Percentiles rank a stretch among this genome's conserved stretches.
Conservation (phyloP, 2,113 vertebrate species). For the Oreotrochilus melanogaster region DNA sequence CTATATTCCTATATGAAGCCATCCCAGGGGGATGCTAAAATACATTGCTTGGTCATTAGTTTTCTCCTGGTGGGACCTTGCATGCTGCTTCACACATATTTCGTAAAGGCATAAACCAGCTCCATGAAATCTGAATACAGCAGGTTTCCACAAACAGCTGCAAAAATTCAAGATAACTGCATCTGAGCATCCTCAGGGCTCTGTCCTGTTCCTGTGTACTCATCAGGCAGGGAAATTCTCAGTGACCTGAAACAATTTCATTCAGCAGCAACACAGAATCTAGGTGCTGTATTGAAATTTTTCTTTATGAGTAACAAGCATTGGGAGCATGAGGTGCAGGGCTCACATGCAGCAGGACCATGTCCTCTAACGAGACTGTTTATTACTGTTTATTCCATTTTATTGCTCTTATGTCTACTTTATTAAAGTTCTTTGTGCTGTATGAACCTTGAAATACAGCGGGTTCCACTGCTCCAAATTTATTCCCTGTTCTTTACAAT, state of each 20-base stretch:
- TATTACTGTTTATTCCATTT: background rate
- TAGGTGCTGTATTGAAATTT: background rate
- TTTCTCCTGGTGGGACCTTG: background rate
- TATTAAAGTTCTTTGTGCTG: background rate
- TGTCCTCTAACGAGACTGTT: background rate
- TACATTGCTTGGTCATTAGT: accelerated
- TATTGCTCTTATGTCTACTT: background rate
- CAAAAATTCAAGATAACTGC: background rate
- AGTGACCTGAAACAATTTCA: background rate
- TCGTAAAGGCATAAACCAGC: background rate
- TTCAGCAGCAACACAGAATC: background rate
- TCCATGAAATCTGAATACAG: background rate
- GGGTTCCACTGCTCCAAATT: background rate
- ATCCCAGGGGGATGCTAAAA: background rate
- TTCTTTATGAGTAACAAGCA: background rate
- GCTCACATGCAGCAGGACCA: background rate
- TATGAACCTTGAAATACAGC: background rate
- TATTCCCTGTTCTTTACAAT: background rate
- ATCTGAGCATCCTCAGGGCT: background rate
- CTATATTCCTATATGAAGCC: background rate
- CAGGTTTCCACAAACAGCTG: background rate
- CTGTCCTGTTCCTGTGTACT: background rate
- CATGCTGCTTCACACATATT: background rate
- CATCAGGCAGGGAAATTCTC: background rate
- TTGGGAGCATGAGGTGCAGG: background rate